Evolutionary conservation across 2,888 invertebrate species (phyloP).

Genomic region (Cenopis cana): DNA sequence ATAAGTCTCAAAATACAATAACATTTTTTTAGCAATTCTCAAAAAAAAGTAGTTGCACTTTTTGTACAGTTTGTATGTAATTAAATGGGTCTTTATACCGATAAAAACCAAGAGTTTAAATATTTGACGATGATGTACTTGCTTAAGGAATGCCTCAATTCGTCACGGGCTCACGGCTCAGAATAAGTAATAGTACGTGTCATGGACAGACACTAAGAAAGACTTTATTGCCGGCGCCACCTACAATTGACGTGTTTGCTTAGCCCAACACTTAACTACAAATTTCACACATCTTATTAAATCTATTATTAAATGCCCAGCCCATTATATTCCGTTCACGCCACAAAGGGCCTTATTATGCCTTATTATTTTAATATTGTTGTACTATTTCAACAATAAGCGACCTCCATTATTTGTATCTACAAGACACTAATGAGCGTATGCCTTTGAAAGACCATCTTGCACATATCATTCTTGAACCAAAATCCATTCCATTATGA

Average conservation of each 20-base stretch:
- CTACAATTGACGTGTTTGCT: slow-evolving; percentile 32
- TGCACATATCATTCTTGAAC: slow-evolving; percentile 16
- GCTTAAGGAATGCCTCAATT: neutral
- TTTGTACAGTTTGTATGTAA: no score
- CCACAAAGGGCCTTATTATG: slow-evolving; percentile 76
- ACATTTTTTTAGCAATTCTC: no score
- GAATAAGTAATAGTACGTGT: no score
- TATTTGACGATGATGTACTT: neutral
- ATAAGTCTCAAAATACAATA: no score
- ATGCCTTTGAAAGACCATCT: slow-evolving; percentile 69
- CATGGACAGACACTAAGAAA: no score
- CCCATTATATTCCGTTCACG: slow-evolving; percentile 40
- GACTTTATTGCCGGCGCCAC: neutral
- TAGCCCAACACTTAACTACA: slow-evolving; percentile 38
- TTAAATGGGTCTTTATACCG: no score
- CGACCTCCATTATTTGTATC: slow-evolving; percentile 67
- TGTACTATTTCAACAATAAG: slow-evolving; percentile 73
- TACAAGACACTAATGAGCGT: slow-evolving; percentile 80
- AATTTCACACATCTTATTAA: slow-evolving; percentile 45
- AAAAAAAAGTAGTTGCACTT: no score
- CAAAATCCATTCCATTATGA: slow-evolving; percentile 13
- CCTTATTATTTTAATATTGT: slow-evolving; percentile 82
- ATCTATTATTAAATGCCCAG: slow-evolving; percentile 41
- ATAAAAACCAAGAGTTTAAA: no score
- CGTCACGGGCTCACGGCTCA: no score